Base-by-base conservation (phyloP, 2,113 vertebrate species). In the Tragelaphus strepsiceros region DNA sequence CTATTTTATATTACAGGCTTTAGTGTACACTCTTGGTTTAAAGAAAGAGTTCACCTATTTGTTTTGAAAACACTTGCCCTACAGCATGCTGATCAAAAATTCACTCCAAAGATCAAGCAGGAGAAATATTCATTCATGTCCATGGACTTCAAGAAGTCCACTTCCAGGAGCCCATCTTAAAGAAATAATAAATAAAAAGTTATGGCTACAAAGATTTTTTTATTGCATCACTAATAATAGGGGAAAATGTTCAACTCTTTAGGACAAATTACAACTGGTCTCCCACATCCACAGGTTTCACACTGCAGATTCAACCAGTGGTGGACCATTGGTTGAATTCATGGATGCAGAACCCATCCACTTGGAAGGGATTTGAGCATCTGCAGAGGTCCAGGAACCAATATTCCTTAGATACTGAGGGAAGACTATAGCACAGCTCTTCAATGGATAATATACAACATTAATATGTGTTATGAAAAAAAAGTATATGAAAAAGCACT, bases 11-110 rank as follows among this genome's bases (percentile, higher is more conserved):
- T 43, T 32, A 74, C 2, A 89, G 49, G 35, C 21, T 67, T 90
- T 32, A 83, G n/a, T 59, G 32, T 19, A 82, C 28, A 81, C 3
- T 22, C 43, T 91, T 62, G 67, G 54, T 90, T 81, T 92, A 62
- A 58, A 92, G 30, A 92, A 91, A 93, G 61, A 86, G 54, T n/a
- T 59, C 62, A 88, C 19, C 39, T 77, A 22, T 59, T 78, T 93
- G 61, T 54, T 97, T 95, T 94, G 28, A 88, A 91, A 91, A 95
- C 19, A 54, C 3, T 14, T 95, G 74, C 6, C 88, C 90, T 89
- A 43, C 22, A 95, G 91, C 30, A 83, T 21, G 21, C 43, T 91
- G 39, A 80, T 84, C 35, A 92, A 98, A 95, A 95, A 91, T 59
- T 67, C 83, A 95, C 58, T 95, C 35, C 46, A 83, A 59, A 39